A percentile compares a stretch with the other conserved stretches of the same genome.
Evolutionary conservation across 2,888 invertebrate species (phyloP).

Genomic region (Epiperipatus broadwayi): DNA sequence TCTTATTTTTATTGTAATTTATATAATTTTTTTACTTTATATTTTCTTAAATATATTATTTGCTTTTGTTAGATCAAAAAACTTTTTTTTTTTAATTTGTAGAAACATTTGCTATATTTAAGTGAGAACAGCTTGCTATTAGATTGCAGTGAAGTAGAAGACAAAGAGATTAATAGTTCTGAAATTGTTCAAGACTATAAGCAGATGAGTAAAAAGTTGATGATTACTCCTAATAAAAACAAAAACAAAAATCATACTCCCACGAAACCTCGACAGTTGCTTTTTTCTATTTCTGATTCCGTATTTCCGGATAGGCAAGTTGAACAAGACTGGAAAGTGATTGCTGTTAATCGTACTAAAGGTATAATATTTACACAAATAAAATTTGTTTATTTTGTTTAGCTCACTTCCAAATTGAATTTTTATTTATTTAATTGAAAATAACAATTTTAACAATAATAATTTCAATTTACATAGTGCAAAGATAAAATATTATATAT

Average conservation of each 20-base stretch:
- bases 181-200: slow-evolving; percentile 60
- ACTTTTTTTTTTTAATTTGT: slow-evolving; percentile 14
- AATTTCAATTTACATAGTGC: no score
- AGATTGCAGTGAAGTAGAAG: slow-evolving; percentile 55
- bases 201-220: no score
- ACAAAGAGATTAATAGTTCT: slow-evolving; percentile 43
- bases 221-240: slow-evolving; percentile 14
- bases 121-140: slow-evolving; percentile 53
- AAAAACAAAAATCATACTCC: slow-evolving; percentile 32
- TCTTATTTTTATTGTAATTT: no score
- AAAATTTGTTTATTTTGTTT: no score
- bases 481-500: no score
- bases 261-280: slow-evolving; percentile 41
- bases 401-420: no score
- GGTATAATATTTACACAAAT: no score
- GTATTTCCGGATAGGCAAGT: slow-evolving; percentile 24
- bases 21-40: no score
- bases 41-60: no score
- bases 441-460: no score
- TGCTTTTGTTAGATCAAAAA: no score
- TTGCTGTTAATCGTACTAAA: slow-evolving; percentile 38
- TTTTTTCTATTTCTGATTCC: slow-evolving; percentile 34
- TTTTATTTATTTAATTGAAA: slow-evolving; percentile 7
- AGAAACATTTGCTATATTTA: slow-evolving; percentile 51
- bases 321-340: slow-evolving; percentile 40